These are phyloP conservation scores for Halcyon badia DNA, from an alignment of 2,797 vertebrate genomes.

Conservation along the genomic window DNA sequence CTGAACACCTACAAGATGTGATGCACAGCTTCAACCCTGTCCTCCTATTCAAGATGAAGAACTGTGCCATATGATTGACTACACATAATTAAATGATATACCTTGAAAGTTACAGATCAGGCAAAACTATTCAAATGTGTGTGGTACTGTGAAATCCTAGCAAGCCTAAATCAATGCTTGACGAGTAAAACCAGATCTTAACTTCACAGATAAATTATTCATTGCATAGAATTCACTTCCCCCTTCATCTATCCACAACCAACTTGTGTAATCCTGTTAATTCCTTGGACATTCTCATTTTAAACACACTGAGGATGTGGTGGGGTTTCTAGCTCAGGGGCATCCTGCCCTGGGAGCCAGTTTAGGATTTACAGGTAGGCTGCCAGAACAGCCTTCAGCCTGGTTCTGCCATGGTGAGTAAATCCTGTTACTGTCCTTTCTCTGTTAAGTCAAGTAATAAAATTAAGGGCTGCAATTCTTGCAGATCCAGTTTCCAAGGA, in stretches of 20 bases:
- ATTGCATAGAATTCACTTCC: neutral
- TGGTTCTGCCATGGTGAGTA: neutral
- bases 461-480: neutral
- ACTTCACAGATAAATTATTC: neutral
- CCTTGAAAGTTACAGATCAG: neutral
- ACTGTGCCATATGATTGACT: neutral
- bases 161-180: neutral
- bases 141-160: neutral
- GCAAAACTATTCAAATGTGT: neutral
- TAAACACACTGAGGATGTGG: neutral
- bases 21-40: neutral
- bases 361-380: neutral
- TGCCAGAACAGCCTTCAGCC: neutral
- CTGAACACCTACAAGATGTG: neutral
- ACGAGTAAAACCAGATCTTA: neutral
- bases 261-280: neutral
- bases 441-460: neutral
- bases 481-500: neutral
- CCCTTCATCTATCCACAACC: neutral
- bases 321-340: neutral
- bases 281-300: neutral
- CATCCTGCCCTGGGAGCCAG: neutral
- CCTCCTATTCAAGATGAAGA: neutral
- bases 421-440: neutral
- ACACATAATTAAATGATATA: neutral